Base-by-base conservation (phyloP, 2,888 invertebrate species). In the Luperina nickerlii region DNA sequence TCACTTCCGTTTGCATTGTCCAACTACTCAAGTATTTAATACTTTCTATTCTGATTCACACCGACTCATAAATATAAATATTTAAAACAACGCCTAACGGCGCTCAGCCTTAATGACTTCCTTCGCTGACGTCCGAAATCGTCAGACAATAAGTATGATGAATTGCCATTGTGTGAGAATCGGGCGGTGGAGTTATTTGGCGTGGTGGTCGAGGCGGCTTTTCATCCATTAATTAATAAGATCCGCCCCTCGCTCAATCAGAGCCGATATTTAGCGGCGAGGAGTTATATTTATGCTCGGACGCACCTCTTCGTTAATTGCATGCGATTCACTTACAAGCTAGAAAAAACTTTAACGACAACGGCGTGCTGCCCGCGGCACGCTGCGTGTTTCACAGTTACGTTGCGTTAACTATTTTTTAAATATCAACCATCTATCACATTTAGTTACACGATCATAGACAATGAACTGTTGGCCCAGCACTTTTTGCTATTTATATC, bases 81-180 rank as follows among this genome's bases (percentile, higher is more conserved):
- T 91, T 94, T 91, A 88, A 92, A 95, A 93, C 90, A 92, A 92
- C 92, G 92, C 89, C 92, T 95, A 94, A 93, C 92, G 92, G 92
- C 89, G 89, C 88, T 88, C 90, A 90, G 88, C 89, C 93, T 92
- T 96, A 96, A 96, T 96, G 95, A 95, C 95, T 96, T 96, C 95
- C 94, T 95, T 94, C 92, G 96, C 95, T 96, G 96, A 96, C 96
- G 95, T 95, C 93, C 92, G 87, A 94, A 95, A 95, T 96, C 95
- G 94, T 95, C 96, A 93, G 95, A 96, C 95, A 96, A 95, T 95
- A 95, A 95, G 94, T 95, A 93, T 96, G 96, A 96, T 96, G 93
- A 95, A 96, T 96, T 93, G 95, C 94, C 92, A 93, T 94, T 94
- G 95, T 96, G 95, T 96, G 96, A 95, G 96, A 96, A 95, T 92